Conservation (phyloP, 2,888 invertebrate species). For the Galerucella nymphaeae region DNA sequence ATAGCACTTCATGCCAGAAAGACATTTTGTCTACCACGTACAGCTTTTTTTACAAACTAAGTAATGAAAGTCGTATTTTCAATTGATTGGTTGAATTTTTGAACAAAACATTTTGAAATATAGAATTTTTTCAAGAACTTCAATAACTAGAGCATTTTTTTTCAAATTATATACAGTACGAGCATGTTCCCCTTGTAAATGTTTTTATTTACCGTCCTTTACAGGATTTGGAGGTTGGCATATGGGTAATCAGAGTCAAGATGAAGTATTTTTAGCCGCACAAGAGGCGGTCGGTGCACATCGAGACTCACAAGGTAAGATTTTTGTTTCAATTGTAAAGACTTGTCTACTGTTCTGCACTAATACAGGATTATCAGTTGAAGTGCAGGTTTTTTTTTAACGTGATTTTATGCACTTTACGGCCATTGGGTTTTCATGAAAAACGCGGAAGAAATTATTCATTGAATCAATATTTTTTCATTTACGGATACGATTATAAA, state of each 20-base stretch:
- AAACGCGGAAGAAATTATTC: background rate
- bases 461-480: background rate
- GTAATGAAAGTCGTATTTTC: too few relatives aligned
- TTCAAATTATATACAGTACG: background rate
- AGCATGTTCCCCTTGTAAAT: background rate
- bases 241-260: conserved; percentile 83
- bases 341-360: conserved; percentile 51
- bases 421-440: background rate
- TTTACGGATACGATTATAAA: too few relatives aligned
- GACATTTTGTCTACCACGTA: too few relatives aligned
- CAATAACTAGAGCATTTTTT: background rate
- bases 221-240: conserved; percentile 88
- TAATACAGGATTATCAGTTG: conserved; percentile 18
- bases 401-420: background rate
- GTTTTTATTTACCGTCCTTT: conserved; percentile 16
- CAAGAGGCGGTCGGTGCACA: conserved; percentile 82
- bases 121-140: too few relatives aligned
- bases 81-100: too few relatives aligned
- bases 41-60: too few relatives aligned
- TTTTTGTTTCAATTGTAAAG: conserved; percentile 63
- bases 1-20: too few relatives aligned
- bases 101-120: too few relatives aligned
- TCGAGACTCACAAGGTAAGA: conserved; percentile 93
- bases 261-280: conserved; percentile 86
- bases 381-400: background rate